phyloP scores from a whole-genome alignment of 2,888 invertebrate species.

The Xestobium rufovillosum region DNA sequence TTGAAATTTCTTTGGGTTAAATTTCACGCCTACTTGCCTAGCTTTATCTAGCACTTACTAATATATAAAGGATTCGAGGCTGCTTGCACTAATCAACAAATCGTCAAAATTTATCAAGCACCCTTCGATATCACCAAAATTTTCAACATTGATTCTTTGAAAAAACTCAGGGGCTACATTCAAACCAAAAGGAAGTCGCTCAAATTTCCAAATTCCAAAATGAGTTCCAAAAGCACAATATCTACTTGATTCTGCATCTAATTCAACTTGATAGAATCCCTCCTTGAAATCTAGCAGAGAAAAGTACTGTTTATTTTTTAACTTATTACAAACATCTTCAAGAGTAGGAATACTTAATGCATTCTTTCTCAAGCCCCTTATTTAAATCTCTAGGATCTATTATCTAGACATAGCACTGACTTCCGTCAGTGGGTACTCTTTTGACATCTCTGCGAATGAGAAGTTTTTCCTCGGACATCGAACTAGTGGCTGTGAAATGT shows the following conservation, averaged over 20 bases:
- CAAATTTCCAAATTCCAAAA: conserved; percentile 26
- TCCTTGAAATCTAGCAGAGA: conserved; percentile 29
- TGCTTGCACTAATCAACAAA: conserved; percentile 20
- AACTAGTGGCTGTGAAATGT: too few relatives aligned
- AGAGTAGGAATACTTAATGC: conserved; percentile 24
- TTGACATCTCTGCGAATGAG: too few relatives aligned
- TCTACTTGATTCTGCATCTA: conserved; percentile 27
- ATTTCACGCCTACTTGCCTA: conserved; percentile 27
- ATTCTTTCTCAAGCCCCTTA: too few relatives aligned
- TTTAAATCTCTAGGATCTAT: too few relatives aligned
- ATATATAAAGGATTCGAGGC: conserved; percentile 21
- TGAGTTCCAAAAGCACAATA: conserved; percentile 29
- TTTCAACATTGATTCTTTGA: conserved; percentile 29
- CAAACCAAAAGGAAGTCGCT: conserved; percentile 20
- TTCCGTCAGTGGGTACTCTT: too few relatives aligned
- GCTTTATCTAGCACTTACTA: conserved; percentile 24
- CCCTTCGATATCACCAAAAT: conserved; percentile 32
- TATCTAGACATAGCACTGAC: too few relatives aligned
- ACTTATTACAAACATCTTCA: conserved; percentile 21
- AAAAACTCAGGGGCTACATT: conserved; percentile 28
- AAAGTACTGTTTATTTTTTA: conserved; percentile 22
- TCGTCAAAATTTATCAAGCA: conserved; percentile 33
- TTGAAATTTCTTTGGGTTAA: conserved; percentile 29
- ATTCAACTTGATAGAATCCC: conserved; percentile 30
- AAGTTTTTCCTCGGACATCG: too few relatives aligned